Percentiles rank a stretch among this genome's conserved stretches.
Evolutionary conservation across 2,113 vertebrate species (phyloP).

Genomic region (Misgurnus anguillicaudatus): DNA sequence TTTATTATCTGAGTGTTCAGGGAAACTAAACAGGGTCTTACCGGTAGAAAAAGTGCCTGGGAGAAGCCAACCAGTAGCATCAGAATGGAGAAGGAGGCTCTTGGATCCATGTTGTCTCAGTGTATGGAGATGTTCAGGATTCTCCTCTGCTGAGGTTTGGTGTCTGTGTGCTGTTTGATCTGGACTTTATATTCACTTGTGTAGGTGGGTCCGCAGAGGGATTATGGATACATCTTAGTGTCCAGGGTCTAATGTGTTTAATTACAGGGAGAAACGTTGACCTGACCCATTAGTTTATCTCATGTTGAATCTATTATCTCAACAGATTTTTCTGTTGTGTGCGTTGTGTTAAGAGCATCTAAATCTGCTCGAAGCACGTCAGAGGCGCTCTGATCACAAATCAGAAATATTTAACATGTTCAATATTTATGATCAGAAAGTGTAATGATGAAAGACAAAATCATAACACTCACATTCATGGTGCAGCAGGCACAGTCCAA

Average conservation of each 20-base stretch:
- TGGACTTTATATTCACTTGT: slow-evolving; percentile 7
- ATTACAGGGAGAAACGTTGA: background rate
- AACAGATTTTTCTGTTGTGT: too few relatives aligned
- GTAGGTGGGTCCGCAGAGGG: slow-evolving; percentile 30
- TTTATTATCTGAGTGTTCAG: background rate
- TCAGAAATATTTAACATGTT: too few relatives aligned
- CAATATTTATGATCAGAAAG: too few relatives aligned
- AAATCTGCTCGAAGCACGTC: too few relatives aligned
- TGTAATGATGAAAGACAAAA: too few relatives aligned
- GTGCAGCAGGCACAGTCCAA: too few relatives aligned
- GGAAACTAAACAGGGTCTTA: slow-evolving; percentile 10
- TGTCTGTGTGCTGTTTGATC: slow-evolving; percentile 4
- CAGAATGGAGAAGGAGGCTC: slow-evolving; percentile 42
- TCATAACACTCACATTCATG: too few relatives aligned
- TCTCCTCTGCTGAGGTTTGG: background rate
- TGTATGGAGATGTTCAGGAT: slow-evolving; percentile 45
- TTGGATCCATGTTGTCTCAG: slow-evolving; percentile 52
- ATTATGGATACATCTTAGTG: background rate
- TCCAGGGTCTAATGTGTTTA: slow-evolving; percentile 19
- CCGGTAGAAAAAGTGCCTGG: slow-evolving; percentile 4
- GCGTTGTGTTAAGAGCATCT: too few relatives aligned
- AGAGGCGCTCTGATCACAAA: too few relatives aligned
- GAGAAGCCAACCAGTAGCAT: slow-evolving; percentile 46
- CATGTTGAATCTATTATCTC: too few relatives aligned
- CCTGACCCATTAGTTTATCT: background rate